Conservation (phyloP, 1,140 invertebrate genomes). For the Euura lappo region DNA sequence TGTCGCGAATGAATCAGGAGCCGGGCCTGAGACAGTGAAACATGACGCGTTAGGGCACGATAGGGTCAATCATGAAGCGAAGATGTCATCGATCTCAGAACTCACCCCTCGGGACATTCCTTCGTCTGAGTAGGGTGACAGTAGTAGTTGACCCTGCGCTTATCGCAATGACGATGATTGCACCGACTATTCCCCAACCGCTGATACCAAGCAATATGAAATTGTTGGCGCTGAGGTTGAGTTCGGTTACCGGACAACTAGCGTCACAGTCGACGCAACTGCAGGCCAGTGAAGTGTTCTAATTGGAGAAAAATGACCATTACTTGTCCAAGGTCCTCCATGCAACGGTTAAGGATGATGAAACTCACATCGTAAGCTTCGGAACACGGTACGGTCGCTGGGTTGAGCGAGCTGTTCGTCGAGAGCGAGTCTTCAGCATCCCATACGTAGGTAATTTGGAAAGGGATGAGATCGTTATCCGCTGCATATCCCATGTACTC, state of each 20-base stretch:
- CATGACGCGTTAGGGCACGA: not conserved
- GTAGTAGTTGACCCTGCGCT: constrained; percentile 15
- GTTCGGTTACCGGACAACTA: constrained; percentile 62
- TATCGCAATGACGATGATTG: constrained; percentile 28
- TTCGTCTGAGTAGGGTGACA: not conserved
- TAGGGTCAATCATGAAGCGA: too few relatives aligned
- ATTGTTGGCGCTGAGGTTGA: not conserved
- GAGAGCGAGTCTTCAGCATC: constrained; percentile 32
- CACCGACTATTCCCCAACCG: constrained; percentile 36
- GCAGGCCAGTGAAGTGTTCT: constrained; percentile 66
- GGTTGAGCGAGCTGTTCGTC: constrained; percentile 59
- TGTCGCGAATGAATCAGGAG: not conserved
- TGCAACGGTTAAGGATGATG: too few relatives aligned
- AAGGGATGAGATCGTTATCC: constrained; percentile 67
- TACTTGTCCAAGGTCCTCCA: too few relatives aligned
- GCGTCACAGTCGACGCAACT: constrained; percentile 79
- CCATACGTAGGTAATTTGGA: constrained; percentile 69
- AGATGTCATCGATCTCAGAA: not conserved
- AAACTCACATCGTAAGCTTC: constrained; percentile 61
- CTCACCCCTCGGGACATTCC: not conserved
- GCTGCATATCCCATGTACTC: constrained; percentile 65
- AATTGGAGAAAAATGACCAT: constrained; percentile 12
- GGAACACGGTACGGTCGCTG: constrained; percentile 63
- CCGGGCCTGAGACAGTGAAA: not conserved
- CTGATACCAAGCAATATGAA: constrained; percentile 34